phyloP scores from a whole-genome alignment of 2,113 vertebrate genomes.

The Crotalus tigris region DNA sequence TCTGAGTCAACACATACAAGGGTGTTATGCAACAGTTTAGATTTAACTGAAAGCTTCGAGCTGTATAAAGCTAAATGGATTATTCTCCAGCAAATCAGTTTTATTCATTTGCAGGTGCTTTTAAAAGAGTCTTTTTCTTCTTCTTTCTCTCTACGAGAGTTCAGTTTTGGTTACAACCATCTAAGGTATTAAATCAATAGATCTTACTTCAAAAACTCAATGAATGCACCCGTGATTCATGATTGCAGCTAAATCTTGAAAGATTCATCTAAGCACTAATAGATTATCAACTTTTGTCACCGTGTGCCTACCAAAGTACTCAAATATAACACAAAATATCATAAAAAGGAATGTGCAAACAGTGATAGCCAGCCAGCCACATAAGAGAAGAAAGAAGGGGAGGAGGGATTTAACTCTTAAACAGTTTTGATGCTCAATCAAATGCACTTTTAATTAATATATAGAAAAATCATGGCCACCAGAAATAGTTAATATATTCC shows the following conservation, averaged over 20 bases:
- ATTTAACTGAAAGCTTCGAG: not conserved
- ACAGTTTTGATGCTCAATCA: not conserved
- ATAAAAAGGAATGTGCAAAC: conserved; percentile 20
- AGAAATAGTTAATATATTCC: not conserved
- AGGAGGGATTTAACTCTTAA: not conserved
- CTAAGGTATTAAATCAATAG: conserved; percentile 43
- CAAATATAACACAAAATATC: conserved; percentile 30
- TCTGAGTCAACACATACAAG: not conserved
- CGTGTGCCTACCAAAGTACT: conserved; percentile 46
- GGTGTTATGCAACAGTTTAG: not conserved
- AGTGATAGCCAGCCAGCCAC: conserved; percentile 30
- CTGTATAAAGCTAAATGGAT: not conserved
- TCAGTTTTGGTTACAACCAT: conserved; percentile 34
- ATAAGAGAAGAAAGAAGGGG: conserved; percentile 12
- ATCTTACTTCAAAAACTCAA: conserved; percentile 51
- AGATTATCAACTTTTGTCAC: conserved; percentile 48
- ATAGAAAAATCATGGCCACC: not conserved
- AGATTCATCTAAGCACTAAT: conserved; percentile 35
- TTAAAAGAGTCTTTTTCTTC: conserved; percentile 27
- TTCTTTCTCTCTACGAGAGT: conserved; percentile 29
- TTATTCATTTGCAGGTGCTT: conserved; percentile 53
- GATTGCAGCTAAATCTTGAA: conserved; percentile 52
- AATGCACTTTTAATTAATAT: conserved; percentile 10
- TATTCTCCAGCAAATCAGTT: conserved; percentile 24
- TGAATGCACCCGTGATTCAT: conserved; percentile 50